Evolutionary conservation across 2,888 invertebrate species (phyloP), one percentile per base, ranked within the genome.

Genomic region (Globia sparganii): DNA sequence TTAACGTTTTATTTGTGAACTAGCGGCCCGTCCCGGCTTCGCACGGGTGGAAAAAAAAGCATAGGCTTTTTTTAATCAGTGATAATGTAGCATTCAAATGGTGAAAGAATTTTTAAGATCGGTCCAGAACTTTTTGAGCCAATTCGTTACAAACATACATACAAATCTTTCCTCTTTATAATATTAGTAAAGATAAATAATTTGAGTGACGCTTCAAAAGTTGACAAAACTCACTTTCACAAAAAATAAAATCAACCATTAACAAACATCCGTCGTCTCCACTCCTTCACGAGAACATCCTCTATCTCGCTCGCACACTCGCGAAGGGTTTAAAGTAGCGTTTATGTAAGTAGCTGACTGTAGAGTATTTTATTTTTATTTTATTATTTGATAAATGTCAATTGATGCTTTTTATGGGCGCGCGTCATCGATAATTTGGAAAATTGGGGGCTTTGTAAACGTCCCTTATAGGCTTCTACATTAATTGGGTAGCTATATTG

Each of bases 281-380:
- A 93, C 80, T 46, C 72, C 75, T 71, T 75, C 64, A 37, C 11
- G 75, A 76, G 88, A 90, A 89, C 90, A 89, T 91, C 84, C 79
- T 86, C 88, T 80, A 75, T 96, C 95, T 87, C 94, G 77, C 91
- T 95, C 93, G 75, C 87, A 84, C 86, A 88, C 83, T 80, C 86
- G 75, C 88, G 91, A 93, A 94, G 94, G 94, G 94, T 93, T 93
- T 91, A 86, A 86, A 86, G 89, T 68, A 83, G 92, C 91, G 68
- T 75, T 89, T 84, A 78, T 77, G 93, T 94, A 94, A 90, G 94
- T 93, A 91, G 84, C 90, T 78, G 66, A 79, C 90, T 81, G 61
- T 68, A 18, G 69, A 69, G 58, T 15, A 70, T 77, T 77, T 77
- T 80, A 78, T 81, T 82, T 75, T 80, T 70, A 75, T 81, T 78